These are phyloP conservation scores for Xylota sylvarum DNA, from an alignment of 2,888 invertebrate genomes.

Conservation along the genomic window DNA sequence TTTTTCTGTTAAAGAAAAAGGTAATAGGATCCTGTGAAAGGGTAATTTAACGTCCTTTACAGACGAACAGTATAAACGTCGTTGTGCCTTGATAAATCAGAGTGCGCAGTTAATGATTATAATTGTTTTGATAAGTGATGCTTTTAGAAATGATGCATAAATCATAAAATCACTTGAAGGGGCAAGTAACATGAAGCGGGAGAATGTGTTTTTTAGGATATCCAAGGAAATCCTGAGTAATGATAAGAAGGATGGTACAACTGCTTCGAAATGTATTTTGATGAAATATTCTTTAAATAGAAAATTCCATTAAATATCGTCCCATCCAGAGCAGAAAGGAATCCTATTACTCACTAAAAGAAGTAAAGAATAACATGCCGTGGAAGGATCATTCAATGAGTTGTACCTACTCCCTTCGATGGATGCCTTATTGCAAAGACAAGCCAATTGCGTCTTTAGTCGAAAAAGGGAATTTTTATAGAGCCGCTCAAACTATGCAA, in stretches of 20 bases:
- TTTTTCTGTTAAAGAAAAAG: constrained; percentile 28
- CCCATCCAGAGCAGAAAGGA: too few species aligned
- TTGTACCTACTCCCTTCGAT: too few species aligned
- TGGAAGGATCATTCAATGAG: too few species aligned
- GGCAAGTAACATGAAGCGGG: background rate
- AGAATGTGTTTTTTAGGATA: background rate
- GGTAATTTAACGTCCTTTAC: constrained; percentile 41
- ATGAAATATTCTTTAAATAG: background rate
- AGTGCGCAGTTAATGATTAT: constrained; percentile 62
- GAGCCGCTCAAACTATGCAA: too few species aligned
- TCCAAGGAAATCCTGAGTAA: background rate
- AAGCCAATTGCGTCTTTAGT: too few species aligned
- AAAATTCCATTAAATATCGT: background rate
- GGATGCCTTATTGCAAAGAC: too few species aligned
- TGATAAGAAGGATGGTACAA: background rate
- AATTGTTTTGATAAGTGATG: constrained; percentile 66
- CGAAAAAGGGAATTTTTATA: too few species aligned
- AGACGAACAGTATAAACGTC: constrained; percentile 22
- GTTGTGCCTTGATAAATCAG: constrained; percentile 25
- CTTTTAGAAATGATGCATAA: constrained; percentile 61
- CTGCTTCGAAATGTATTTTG: background rate
- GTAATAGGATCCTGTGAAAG: constrained; percentile 51
- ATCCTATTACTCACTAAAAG: too few species aligned
- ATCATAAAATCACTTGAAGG: constrained; percentile 37
- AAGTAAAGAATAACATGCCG: too few species aligned